A percentile compares a stretch with the other conserved stretches of the same genome.
phyloP scores from a whole-genome alignment of 2,113 vertebrate genomes.

The Pterophyllum scalare region DNA sequence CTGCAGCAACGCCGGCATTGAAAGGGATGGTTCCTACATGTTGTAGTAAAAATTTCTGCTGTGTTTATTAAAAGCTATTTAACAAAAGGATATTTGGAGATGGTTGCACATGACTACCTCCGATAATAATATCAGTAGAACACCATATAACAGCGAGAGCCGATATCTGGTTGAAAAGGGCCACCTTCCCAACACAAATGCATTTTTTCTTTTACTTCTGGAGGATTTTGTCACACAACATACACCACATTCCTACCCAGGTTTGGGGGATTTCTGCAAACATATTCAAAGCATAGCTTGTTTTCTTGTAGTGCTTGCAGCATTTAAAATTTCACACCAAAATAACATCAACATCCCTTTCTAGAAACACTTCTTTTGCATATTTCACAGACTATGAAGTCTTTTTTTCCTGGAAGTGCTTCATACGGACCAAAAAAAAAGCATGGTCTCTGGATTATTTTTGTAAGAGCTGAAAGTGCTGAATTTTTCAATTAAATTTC shows the following conservation, averaged over 20 bases:
- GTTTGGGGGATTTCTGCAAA: neutral
- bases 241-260: neutral
- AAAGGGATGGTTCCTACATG: neutral
- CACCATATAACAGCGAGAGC: neutral
- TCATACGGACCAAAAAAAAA: neutral
- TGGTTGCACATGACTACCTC: neutral
- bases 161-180: neutral
- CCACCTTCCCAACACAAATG: neutral
- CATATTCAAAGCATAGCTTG: neutral
- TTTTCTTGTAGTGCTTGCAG: neutral
- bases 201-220: neutral
- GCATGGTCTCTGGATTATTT: neutral
- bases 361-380: neutral
- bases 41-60: neutral
- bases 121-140: neutral
- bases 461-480: neutral
- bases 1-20: neutral
- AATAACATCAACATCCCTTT: neutral
- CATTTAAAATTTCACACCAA: neutral
- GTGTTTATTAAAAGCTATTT: neutral
- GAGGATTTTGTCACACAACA: neutral
- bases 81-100: neutral
- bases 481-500: constrained; percentile 17
- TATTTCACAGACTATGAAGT: neutral
- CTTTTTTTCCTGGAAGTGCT: neutral